Evolutionary conservation across 2,113 vertebrate genomes (phyloP).

Genomic region (Vulpes lagopus): DNA sequence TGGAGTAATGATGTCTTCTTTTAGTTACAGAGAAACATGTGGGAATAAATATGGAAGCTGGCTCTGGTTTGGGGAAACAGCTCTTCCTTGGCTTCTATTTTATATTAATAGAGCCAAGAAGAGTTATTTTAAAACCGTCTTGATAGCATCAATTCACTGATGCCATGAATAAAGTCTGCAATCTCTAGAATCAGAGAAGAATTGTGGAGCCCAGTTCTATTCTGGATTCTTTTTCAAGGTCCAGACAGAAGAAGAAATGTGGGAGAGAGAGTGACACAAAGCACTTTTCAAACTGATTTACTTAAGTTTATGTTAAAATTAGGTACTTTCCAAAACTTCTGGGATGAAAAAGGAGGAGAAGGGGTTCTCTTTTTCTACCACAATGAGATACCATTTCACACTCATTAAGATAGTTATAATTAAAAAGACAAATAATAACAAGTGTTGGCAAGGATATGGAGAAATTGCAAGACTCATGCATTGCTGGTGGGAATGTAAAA

Average conservation of each 20-base stretch:
- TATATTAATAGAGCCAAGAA: background rate
- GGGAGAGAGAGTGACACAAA: background rate
- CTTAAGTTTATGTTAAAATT: conserved; percentile 6
- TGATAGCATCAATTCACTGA: background rate
- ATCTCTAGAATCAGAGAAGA: background rate
- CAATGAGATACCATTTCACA: background rate
- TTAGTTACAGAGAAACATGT: background rate
- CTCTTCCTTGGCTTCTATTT: conserved; percentile 13
- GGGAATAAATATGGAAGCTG: background rate
- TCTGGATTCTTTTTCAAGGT: background rate
- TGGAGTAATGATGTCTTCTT: background rate
- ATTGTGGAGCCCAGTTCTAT: background rate
- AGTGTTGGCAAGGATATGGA: background rate
- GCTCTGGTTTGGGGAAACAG: background rate
- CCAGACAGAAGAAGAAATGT: background rate
- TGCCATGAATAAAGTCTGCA: background rate
- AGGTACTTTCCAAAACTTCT: background rate
- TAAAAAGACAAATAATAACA: background rate
- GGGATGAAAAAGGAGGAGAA: background rate
- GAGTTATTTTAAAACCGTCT: background rate
- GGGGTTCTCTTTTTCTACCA: background rate
- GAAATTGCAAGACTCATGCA: background rate
- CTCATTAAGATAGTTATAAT: background rate
- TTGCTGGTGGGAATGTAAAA: background rate
- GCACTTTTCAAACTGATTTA: background rate